Base-by-base conservation (phyloP, 2,113 vertebrate genomes). In the Platycercus adscitus region DNA sequence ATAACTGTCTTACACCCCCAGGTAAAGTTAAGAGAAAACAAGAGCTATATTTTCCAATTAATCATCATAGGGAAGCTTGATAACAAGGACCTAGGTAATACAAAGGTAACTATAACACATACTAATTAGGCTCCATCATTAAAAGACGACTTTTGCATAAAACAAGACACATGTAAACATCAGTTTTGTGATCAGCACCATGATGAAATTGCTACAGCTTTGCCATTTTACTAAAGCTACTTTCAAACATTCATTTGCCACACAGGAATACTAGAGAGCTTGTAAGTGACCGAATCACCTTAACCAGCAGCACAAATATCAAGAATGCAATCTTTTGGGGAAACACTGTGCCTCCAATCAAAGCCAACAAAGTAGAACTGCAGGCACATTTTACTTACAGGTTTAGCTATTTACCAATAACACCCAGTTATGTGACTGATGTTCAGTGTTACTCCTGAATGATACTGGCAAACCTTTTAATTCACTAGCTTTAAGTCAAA, bases 331-430 rank as follows among this genome's bases (percentile, higher is more conserved):
- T 35, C 39, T 86, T 65, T 29, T 39, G 53, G 83, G 72, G 64
- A 89, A 76, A 90, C 14, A 19, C 13, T 83, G n/a, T 2, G 3
- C 41, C 81, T 83, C 77, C 71, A 83, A 17, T 56, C 82, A 68
- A 94, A 90, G 53, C 39, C 68, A 91, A 77, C 49, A 90, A 87
- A 95, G 44, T 26, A 94, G 39, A 95, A 91, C 46, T 77, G 72
- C 39, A 72, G 41, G 31, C 0, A 0, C 43, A n/a, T 55, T 84
- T 79, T 91, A 90, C 88, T 90, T 85, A 80, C 33, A 91, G 49
- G n/a, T 79, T 96, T 53, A 91, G 52, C 44, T 17, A 1, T 90
- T 93, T 68, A 91, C 90, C 73, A 56, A 31, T 84, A 97, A 81
- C 37, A 76, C 58, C 35, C 43, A 46, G n/a, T 52, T 61, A 65